Conservation (phyloP, 1,140 invertebrate species). For the Archivesica marissinica region DNA sequence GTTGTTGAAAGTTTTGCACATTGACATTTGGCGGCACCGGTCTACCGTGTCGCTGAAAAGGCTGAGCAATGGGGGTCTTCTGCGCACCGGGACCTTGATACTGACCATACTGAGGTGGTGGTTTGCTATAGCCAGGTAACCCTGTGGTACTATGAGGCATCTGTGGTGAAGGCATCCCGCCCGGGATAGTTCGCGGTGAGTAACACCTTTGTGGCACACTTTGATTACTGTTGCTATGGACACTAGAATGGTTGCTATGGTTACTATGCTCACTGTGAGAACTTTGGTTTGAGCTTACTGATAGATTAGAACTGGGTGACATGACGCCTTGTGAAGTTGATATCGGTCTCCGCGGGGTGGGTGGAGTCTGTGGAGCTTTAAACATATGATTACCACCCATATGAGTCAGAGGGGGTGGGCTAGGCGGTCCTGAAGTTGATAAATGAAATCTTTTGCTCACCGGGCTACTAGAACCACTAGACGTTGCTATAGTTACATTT, state of each 20-base stretch:
- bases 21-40: constrained; percentile 79
- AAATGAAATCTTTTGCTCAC: constrained; percentile 77
- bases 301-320: constrained; percentile 63
- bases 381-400: constrained; percentile 66
- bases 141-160: constrained; percentile 59
- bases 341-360: constrained; percentile 69
- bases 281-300: constrained; percentile 61
- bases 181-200: constrained; percentile 47
- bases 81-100: constrained; percentile 29
- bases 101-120: constrained; percentile 61
- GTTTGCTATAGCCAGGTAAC: constrained; percentile 34
- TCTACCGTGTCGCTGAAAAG: constrained; percentile 70
- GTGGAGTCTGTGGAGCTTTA: constrained; percentile 78
- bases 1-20: constrained; percentile 77
- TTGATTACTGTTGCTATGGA: constrained; percentile 62
- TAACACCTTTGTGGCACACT: constrained; percentile 57
- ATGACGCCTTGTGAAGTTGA: constrained; percentile 73
- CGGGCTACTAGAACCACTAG: constrained; percentile 78
- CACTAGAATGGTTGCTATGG: constrained; percentile 52
- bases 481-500: constrained; percentile 72
- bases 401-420: constrained; percentile 67
- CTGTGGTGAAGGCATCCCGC: constrained; percentile 51
- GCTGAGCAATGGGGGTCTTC: constrained; percentile 34
- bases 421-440: constrained; percentile 75
- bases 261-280: constrained; percentile 45